Base-by-base conservation (phyloP, 1,140 invertebrate species). In the Capitella teleta region DNA sequence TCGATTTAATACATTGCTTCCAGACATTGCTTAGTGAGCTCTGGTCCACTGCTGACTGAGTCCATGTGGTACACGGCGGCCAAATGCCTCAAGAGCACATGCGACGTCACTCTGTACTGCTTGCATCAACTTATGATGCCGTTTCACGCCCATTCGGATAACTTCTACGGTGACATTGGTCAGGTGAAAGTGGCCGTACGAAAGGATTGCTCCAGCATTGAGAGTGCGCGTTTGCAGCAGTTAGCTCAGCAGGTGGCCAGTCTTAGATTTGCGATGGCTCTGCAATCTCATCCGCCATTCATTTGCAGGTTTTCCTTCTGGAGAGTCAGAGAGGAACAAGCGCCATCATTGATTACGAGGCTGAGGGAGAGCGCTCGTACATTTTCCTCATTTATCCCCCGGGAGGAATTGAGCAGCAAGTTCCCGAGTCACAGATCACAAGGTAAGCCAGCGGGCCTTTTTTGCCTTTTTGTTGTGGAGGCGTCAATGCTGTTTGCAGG, bases 151-250 rank as follows among this genome's bases (percentile, higher is more conserved):
- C 82, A 88, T 57, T 92, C 87, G 0, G 86, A 90, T 57, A 91
- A 86, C 57, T 93, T 93, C 67, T 92, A 92, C 70, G 89, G 89
- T 1, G 89, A 93, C 66, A 74, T 86, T 49, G 87, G 87, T 2
- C 87, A 88, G 52, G 87, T 95, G 0, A 92, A 92, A 77, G 87
- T 93, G 2, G 89, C 88, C 2, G 88, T 88, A 0, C 76, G 88
- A 25, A 80, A 83, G 53, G 88, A 93, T 62, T 86, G 83, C 58
- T 84, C 83, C 0, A 72, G 82, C 6, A 80, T 82, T 58, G 86
- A 92, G 62, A 83, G 83, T 59, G 28, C 26, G n/a, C 71, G 88
- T 56, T 74, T 93, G 8, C 80, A 84, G 57, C 85, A 89, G 32
- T 77, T 94, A 52, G 85, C 88, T 0, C 82, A 87, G 56, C 89